Evolutionary conservation across 1,140 invertebrate genomes (phyloP), one percentile per base, ranked within the genome.

Genomic region (Steinernema khuongi): DNA sequence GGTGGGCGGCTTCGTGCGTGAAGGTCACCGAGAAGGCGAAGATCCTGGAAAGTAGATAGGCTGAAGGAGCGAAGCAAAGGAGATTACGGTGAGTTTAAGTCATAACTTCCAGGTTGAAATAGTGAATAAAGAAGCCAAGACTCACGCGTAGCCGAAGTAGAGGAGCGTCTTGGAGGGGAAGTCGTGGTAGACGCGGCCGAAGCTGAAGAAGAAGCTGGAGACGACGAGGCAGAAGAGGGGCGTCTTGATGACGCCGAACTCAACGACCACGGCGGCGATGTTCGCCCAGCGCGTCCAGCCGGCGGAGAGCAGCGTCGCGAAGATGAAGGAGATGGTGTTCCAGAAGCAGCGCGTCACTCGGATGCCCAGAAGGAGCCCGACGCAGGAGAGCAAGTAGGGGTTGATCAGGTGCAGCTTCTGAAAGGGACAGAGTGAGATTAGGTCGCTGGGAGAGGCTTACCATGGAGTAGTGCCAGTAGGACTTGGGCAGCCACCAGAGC

Each of bases 341-440:
- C 91, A 82, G 75, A 90, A 86, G 74, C 88, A 90, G 84, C 92
- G 91, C 29, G 94, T 84, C 67, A 96, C 88, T 84, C 94, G 89
- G 75, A 92, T 87, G 29, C 90, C 89, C 78, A 94, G 87, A 75
- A 95, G 88, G 18, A 92, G 89, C 72, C 91, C 86, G 77, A 96
- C 92, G 82, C 96, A 92, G 76, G 90, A 87, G 30, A 94, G 88
- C 29, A 96, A 86, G 85, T 95, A 91, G 14, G 90, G 90, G 86
- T 97, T 93, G 83, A 97, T 95, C 66, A 96, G 87, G 85, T 97
- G 93, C 86, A 95, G 94, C 87, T 96, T 96, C 94, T 96, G 88
- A 43, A 91, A 92, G 77, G 0, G 32, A n/a, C 68, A 74, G 26
- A 68, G 73, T 32, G 36, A 28, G 32, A 69, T 33, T 43, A 50